Base-by-base conservation (phyloP, 2,113 vertebrate genomes). In the Saccopteryx bilineata region DNA sequence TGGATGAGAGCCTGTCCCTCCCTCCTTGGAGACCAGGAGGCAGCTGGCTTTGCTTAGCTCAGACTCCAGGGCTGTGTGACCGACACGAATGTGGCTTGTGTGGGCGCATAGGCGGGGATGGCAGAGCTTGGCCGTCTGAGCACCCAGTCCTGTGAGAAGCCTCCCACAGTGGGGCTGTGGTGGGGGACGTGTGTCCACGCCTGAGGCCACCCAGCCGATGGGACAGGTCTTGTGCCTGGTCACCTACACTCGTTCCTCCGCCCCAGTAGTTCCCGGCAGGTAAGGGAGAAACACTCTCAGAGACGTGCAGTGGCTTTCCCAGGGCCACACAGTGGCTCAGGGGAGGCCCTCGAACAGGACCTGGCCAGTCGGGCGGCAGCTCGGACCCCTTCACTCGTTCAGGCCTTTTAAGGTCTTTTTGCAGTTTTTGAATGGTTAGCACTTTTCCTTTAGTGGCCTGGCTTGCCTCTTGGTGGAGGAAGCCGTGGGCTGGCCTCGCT, bases 311-410 rank as follows among this genome's bases (percentile, higher is more conserved):
- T 12, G 50, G 50, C 23, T 48, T 82, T 13, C 54, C 72, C 23
- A 14, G 11, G 52, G 63, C 56, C 65, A 5, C 8, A 11, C 1
- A 11, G 68, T 7, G 3, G 23, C 33, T 28, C 9, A 0, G 28
- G 69, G 24, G 9, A 21, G 61, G 60, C 9, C 0, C 82, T 17
- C 13, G 3, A 2, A 2, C 8, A 2, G 5, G 63, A n/a, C 26
- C 8, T 9, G 54, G 83, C 14, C 0, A 1, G n/a, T 39, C 1
- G 1, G 7, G 0, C 1, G 52, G 12, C 12, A 52, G 28, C 78
- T 9, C 4, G 0, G 19, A 7, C 12, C 10, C 0, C 50, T 13
- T n/a, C 0, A 2, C 9, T 18, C 0, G 7, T 4, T 15, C 48
- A 5, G 60, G 52, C 54, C 21, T 10, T 46, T n/a, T 2, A 17